Percentiles rank a stretch among this genome's conserved stretches.
Evolutionary conservation across 2,113 vertebrate genomes (phyloP).

Genomic region (Nycticryphes semicollaris): DNA sequence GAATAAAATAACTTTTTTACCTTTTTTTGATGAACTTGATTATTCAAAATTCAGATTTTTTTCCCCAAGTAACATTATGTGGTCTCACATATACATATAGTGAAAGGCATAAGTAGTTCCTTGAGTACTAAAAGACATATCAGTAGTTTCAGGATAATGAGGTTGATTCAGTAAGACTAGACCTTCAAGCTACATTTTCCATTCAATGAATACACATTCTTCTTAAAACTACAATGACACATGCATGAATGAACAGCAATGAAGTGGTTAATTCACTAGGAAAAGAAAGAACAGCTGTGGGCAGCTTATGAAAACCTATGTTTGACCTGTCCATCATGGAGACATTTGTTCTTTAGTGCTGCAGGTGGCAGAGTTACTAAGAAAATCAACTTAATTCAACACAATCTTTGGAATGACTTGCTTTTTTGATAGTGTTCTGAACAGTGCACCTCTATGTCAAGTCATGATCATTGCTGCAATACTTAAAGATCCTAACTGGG

Average conservation of each 20-base stretch:
- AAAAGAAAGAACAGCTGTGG: slow-evolving; percentile 64
- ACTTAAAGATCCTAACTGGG: slow-evolving; percentile 6
- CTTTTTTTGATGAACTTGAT: not conserved
- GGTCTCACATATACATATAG: not conserved
- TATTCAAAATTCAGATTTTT: slow-evolving; percentile 5
- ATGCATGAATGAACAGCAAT: slow-evolving; percentile 63
- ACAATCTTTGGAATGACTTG: slow-evolving; percentile 15
- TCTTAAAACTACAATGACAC: slow-evolving; percentile 38
- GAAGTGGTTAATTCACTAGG: slow-evolving; percentile 58
- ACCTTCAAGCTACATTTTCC: slow-evolving; percentile 55
- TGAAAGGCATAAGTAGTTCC: slow-evolving; percentile 29
- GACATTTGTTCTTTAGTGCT: slow-evolving; percentile 55
- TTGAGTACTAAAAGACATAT: slow-evolving; percentile 35
- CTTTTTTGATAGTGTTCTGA: slow-evolving; percentile 34
- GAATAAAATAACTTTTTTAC: not conserved
- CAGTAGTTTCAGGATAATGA: slow-evolving; percentile 29
- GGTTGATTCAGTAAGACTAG: slow-evolving; percentile 44
- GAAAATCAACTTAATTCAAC: slow-evolving; percentile 48
- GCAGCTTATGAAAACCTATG: slow-evolving; percentile 48
- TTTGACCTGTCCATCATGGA: slow-evolving; percentile 61
- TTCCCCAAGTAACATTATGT: not conserved
- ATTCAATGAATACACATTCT: slow-evolving; percentile 44
- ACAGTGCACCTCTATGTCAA: slow-evolving; percentile 38
- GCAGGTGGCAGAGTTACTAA: slow-evolving; percentile 60
- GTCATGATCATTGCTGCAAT: not conserved